phyloP scores from a whole-genome alignment of 2,888 invertebrate species.

The Cantharis flavilabris region DNA sequence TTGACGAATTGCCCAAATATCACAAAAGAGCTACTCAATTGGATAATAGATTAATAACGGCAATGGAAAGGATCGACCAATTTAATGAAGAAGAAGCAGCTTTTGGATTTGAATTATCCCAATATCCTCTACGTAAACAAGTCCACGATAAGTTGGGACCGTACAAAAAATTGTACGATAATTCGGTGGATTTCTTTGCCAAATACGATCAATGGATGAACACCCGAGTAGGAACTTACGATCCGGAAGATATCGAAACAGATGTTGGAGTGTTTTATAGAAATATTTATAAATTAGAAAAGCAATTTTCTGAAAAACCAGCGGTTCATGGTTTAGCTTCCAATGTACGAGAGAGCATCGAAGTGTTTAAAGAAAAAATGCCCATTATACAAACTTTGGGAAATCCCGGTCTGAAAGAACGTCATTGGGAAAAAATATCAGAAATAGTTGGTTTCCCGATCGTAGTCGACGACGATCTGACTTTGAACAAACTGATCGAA shows the following conservation, averaged over 20 bases:
- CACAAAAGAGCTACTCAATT: constrained; percentile 79
- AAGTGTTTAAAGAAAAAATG: constrained; percentile 85
- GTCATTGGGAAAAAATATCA: constrained; percentile 94
- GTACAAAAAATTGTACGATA: constrained; percentile 86
- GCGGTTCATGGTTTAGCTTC: constrained; percentile 74
- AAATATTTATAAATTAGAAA: constrained; percentile 85
- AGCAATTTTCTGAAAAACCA: constrained; percentile 78
- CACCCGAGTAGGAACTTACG: constrained; percentile 77
- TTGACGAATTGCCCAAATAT: constrained; percentile 81
- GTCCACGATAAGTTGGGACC: constrained; percentile 81
- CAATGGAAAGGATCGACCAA: constrained; percentile 55
- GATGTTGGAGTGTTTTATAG: constrained; percentile 74
- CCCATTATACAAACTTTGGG: constrained; percentile 92
- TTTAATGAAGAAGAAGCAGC: constrained; percentile 91
- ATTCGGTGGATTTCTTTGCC: constrained; percentile 81
- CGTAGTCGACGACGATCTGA: constrained; percentile 78
- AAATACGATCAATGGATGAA: constrained; percentile 87
- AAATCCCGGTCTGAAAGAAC: constrained; percentile 89
- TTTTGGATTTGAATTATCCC: constrained; percentile 85
- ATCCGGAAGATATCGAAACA: constrained; percentile 87
- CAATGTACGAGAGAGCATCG: constrained; percentile 71
- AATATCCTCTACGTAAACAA: constrained; percentile 83
- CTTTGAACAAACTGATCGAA: constrained; percentile 85
- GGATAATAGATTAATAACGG: constrained; percentile 58
- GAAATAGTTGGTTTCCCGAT: constrained; percentile 95